A percentile compares a stretch with the other conserved stretches of the same genome.
These are phyloP conservation scores for Stratiomys singularior DNA, from an alignment of 2,888 invertebrate genomes.

Conservation along the genomic window DNA sequence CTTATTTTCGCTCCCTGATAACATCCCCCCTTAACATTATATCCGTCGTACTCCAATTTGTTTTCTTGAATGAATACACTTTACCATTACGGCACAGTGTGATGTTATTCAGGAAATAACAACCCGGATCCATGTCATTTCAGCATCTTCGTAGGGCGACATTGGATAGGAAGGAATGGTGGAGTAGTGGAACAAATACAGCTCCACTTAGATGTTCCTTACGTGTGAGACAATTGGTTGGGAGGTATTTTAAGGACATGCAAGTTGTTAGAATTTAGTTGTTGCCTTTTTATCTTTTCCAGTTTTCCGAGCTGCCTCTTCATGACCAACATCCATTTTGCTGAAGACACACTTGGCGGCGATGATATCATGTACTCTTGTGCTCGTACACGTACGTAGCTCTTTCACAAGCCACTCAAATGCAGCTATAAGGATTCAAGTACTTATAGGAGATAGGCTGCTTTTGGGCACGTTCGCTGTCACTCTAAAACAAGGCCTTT, in stretches of 20 bases:
- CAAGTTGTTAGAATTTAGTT: slow-evolving; percentile 30
- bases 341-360: slow-evolving; percentile 25
- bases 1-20: neutral
- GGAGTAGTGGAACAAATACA: slow-evolving; percentile 2
- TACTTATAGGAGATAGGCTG: slow-evolving; percentile 40
- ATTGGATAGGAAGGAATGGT: neutral
- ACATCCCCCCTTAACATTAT: neutral
- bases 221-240: neutral
- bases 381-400: slow-evolving; percentile 29
- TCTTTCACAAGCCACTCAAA: slow-evolving; percentile 23
- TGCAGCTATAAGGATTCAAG: slow-evolving; percentile 37
- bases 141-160: neutral
- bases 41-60: neutral
- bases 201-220: slow-evolving; percentile 17
- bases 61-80: slow-evolving; percentile 27
- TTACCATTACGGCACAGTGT: slow-evolving; percentile 8
- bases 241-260: slow-evolving; percentile 32
- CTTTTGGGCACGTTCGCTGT: slow-evolving; percentile 49
- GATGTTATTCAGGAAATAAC: slow-evolving; percentile 39
- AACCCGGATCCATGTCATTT: slow-evolving; percentile 40
- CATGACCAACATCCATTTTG: slow-evolving; percentile 41
- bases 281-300: slow-evolving; percentile 36
- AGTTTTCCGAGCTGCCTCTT: slow-evolving; percentile 23
- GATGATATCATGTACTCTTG: slow-evolving; percentile 29
- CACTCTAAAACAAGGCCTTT: slow-evolving; percentile 41